A percentile compares a stretch with the other conserved stretches of the same genome.
These are phyloP conservation scores for Apamea crenata DNA, from an alignment of 2,888 invertebrate genomes.

Conservation along the genomic window DNA sequence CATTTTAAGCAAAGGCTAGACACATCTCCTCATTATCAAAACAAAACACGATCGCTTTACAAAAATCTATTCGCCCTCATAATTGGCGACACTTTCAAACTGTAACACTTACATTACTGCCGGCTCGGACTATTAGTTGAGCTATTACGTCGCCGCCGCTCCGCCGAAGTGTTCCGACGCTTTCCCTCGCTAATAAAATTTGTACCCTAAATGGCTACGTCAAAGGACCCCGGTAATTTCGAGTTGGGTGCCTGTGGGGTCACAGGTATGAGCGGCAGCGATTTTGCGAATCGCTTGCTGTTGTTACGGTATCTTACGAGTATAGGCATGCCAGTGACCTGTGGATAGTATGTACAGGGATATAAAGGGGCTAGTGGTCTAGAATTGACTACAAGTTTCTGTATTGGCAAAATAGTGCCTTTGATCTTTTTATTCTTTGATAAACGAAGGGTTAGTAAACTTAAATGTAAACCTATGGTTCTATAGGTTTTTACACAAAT, in stretches of 20 bases:
- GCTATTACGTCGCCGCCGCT: slow-evolving; percentile 63
- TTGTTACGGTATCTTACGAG: neutral
- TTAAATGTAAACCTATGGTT: neutral
- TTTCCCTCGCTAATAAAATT: slow-evolving; percentile 77
- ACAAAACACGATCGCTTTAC: slow-evolving; percentile 10
- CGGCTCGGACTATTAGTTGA: slow-evolving; percentile 60
- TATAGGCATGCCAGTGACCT: neutral
- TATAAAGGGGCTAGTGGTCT: neutral
- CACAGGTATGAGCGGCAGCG: slow-evolving; percentile 46
- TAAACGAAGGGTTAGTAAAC: neutral
- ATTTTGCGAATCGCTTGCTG: slow-evolving; percentile 6
- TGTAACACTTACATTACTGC: slow-evolving; percentile 59
- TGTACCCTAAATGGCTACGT: slow-evolving; percentile 76
- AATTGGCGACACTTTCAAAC: slow-evolving; percentile 69
- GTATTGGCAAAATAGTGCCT: neutral
- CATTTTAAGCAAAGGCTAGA: too few species aligned
- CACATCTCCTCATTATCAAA: neutral
- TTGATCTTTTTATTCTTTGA: neutral
- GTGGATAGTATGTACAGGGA: neutral
- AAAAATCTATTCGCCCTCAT: slow-evolving; percentile 29
- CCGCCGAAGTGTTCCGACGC: slow-evolving; percentile 59
- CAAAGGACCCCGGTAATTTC: slow-evolving; percentile 74
- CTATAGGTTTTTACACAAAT: neutral
- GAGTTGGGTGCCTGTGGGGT: slow-evolving; percentile 55
- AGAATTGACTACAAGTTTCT: neutral